Evolutionary conservation across 1,140 invertebrate species (phyloP), one percentile per base, ranked within the genome.

Genomic region (Formica exsecta): DNA sequence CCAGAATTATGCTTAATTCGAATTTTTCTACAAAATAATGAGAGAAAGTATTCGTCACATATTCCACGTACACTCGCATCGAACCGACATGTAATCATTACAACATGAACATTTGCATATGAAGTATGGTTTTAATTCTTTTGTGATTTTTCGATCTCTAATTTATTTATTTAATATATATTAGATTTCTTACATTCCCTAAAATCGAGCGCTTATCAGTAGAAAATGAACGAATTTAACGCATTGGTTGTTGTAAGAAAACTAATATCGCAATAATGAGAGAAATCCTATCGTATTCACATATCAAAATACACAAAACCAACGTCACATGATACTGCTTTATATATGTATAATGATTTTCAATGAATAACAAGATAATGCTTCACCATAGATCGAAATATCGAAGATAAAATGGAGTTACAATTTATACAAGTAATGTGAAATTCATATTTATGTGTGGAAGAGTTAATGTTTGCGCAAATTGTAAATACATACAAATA

Each of bases 111-210:
- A 85, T 61, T 77, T 57, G 36, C 36, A 77, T 66, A 68, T 57
- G 25, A 80, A 66, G 48, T 68, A 84, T 64, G 6, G 41, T 29
- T 48, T 51, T 54, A 86, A 88, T 62, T 88, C 29, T 25, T 36
- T 84, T 44, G 25, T 75, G 44, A 87, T 85, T 76, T 87, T 87
- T 70, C 54, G 70, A 77, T 90, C 64, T 89, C 54, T 71, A 89
- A 84, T 84, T 87, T 87, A 57, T 80, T 80, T 81, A 87, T 87
- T 75, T 32, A 85, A 90, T 91, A 87, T 85, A 93, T 93, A 93
- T 93, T 92, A 93, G 90, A 92, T 92, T 92, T 93, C 91, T 93
- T 93, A 92, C 76, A 66, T 64, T 13, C 89, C 11, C 89, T 93
- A 93, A 51, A 51, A 87, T 87, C 87, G 83, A 90, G 87, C 86